Conservation (phyloP, 2,113 vertebrate genomes). For the Halichoerus grypus region DNA sequence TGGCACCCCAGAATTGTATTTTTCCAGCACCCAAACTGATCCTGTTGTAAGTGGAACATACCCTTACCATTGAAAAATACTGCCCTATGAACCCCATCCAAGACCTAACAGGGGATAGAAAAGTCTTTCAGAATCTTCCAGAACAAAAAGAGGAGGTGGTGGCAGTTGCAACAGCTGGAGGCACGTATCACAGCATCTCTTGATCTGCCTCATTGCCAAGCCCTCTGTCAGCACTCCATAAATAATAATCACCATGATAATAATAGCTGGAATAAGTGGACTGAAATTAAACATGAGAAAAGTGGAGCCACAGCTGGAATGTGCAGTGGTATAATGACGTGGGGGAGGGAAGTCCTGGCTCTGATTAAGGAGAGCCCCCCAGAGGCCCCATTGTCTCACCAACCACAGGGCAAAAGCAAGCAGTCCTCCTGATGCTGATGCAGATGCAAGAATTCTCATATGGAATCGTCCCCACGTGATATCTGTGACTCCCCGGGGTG, state of each 20-base stretch:
- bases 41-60: background rate
- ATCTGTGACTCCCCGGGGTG: background rate
- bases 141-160: constrained; percentile 53
- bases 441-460: background rate
- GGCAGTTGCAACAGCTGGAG: constrained; percentile 31
- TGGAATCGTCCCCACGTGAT: background rate
- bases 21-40: background rate
- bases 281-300: constrained; percentile 60
- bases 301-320: background rate
- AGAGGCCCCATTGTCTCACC: background rate
- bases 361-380: background rate
- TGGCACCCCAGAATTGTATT: background rate
- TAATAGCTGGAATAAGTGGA: background rate
- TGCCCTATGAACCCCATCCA: background rate
- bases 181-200: background rate
- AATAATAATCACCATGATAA: constrained; percentile 41
- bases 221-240: constrained; percentile 53
- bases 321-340: too few relatives aligned
- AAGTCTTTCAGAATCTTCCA: constrained; percentile 51
- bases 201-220: constrained; percentile 36
- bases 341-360: background rate
- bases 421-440: background rate
- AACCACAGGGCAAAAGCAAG: background rate
- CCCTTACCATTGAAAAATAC: background rate
- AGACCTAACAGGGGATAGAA: background rate